These are phyloP conservation scores for Laupala kohalensis DNA, from an alignment of 1,140 invertebrate species.

Conservation along the genomic window DNA sequence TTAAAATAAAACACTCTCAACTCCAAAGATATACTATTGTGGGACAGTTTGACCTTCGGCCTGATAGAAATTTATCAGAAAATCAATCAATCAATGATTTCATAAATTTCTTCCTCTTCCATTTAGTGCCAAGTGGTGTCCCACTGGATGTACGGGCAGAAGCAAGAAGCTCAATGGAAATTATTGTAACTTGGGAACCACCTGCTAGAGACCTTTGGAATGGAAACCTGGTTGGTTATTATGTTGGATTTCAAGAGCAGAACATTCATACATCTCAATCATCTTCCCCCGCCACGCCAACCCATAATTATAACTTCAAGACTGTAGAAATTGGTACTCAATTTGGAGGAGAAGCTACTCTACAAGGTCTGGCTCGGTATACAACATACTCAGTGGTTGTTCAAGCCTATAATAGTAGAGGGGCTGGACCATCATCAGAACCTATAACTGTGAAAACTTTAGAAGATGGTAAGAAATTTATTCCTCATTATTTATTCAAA, in stretches of 20 bases:
- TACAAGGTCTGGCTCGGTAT: constrained; percentile 65
- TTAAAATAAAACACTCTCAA: too few species aligned
- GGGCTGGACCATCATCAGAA: constrained; percentile 72
- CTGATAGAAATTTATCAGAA: too few species aligned
- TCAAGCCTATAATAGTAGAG: constrained; percentile 83
- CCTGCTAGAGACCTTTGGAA: constrained; percentile 78
- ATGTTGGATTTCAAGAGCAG: constrained; percentile 71
- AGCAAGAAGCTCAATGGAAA: constrained; percentile 75
- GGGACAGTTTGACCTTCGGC: too few species aligned
- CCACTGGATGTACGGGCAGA: constrained; percentile 73
- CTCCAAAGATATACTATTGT: too few species aligned
- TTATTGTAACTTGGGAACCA: constrained; percentile 80
- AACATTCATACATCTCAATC: constrained; percentile 11
- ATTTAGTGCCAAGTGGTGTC: constrained; percentile 71
- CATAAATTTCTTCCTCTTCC: too few species aligned
- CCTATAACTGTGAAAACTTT: constrained; percentile 70
- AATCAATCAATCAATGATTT: too few species aligned
- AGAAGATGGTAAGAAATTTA: constrained; percentile 70
- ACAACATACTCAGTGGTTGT: constrained; percentile 81
- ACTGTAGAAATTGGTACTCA: constrained; percentile 51
- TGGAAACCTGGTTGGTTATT: constrained; percentile 83
- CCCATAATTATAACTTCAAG: constrained; percentile 25
- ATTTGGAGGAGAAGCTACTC: constrained; percentile 47
- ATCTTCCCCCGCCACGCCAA: constrained; percentile 1
- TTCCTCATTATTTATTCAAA: too few species aligned